phyloP scores from a whole-genome alignment of 2,113 vertebrate genomes.

The Hippotragus niger region DNA sequence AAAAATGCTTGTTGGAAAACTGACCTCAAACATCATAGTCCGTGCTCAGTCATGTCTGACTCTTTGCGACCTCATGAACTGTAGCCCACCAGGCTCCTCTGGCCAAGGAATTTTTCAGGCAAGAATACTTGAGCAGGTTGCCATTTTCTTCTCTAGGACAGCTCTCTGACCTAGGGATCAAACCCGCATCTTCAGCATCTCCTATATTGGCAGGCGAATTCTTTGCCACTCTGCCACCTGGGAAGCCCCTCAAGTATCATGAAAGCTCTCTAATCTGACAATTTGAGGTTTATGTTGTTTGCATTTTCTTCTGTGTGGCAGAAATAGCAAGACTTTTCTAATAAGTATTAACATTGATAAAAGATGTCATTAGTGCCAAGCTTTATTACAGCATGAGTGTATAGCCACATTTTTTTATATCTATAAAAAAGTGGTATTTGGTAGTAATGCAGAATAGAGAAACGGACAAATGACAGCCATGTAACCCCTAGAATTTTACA shows the following conservation, averaged over 20 bases:
- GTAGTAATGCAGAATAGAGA: background rate
- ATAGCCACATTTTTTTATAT: background rate
- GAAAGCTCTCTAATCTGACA: background rate
- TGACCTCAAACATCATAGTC: background rate
- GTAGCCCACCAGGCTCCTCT: background rate
- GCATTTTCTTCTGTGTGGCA: slow-evolving; percentile 16
- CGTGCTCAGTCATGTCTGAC: background rate
- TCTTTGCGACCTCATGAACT: background rate
- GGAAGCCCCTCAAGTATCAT: background rate
- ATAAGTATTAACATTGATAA: background rate
- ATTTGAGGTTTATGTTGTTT: slow-evolving; percentile 5
- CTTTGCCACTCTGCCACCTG: background rate
- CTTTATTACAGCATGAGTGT: background rate
- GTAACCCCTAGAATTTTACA: background rate
- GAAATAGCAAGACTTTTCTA: background rate
- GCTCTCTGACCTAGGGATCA: background rate
- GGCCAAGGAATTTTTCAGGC: background rate
- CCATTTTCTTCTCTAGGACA: background rate
- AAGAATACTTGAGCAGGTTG: background rate
- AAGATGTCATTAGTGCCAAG: background rate
- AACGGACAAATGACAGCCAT: background rate
- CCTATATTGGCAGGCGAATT: background rate
- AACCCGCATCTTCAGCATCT: background rate
- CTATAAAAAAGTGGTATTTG: background rate
- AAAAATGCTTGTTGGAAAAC: slow-evolving; percentile 27